Base-by-base conservation (phyloP, 2,113 vertebrate genomes). In the Vimba vimba region DNA sequence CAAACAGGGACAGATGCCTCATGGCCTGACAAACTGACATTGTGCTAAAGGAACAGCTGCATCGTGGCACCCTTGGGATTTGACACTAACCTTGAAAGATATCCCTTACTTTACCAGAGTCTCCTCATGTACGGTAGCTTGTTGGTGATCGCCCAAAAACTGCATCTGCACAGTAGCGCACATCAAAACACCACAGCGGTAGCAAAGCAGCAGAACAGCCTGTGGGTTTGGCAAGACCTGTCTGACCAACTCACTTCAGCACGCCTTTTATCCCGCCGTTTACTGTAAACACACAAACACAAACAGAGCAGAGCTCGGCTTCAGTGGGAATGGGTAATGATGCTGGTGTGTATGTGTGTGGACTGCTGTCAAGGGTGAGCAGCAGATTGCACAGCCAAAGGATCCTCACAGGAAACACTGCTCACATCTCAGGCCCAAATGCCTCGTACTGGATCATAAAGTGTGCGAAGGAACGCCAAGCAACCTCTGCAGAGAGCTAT, bases 231-330 rank as follows among this genome's bases (percentile, higher is more conserved):
- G 85, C 69, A 84, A 86, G 85, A 68, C 69, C 86, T 81, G 76
- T 69, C 86, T 84, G 84, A 80, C 71, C 76, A 74, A 57, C 86
- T 87, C 79, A 79, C 83, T 80, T 79, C 76, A 83, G 82, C 69
- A 73, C 12, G 59, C 33, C 85, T 88, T 88, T 88, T 69, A 86
- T 88, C 78, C 45, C 15, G 64, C 59, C 64, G 79, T 90, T 90
- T 88, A 85, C 79, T 74, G 82, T 86, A 82, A 89, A 89, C 84
- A 87, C 82, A 73, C 85, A 76, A 74, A 84, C 85, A 69, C 66
- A 74, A 36, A 76, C 55, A 21, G 50, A 73, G 55, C 12, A 6
- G 66, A 55, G 59, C 71, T 57, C 23, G 66, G 78, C 78, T 75
- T 84, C 82, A 59, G 86, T 82, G 82, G 78, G 68, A 79, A 88